Base-by-base conservation (phyloP, 2,113 vertebrate species). In the Mus pahari region DNA sequence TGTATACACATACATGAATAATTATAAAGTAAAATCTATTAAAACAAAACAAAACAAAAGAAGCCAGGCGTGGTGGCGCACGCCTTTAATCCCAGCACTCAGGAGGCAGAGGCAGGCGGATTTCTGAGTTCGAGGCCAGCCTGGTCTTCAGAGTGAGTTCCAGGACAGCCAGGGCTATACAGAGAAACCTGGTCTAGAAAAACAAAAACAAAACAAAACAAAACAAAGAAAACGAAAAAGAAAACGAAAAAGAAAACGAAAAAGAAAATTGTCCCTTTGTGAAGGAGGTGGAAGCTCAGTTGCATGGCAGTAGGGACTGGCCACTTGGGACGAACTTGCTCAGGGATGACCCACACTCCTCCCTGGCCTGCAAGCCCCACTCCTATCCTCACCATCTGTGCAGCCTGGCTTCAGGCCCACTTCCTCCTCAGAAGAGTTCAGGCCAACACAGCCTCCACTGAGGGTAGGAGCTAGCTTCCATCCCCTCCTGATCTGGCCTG, bases 381-480 rank as follows among this genome's bases (percentile, higher is more conserved):
- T 36, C 39, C 11, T 13, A 26, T 42, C 2, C 48, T 81, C 2
- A 26, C 26, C 12, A 22, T 22, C 36, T 60, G 50, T 12, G 24
- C 42, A 6, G 0, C 1, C 12, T 3, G 13, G 20, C 28, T 39
- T 33, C 48, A 1, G 64, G 2, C 31, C 48, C 74, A 16, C 48
- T 13, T 16, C 28, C 11, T 42, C 50, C 13, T 68, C 28, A 33
- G 11, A 16, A 12, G 42, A 68, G 58, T 42, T 82, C 74, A n/a
- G n/a, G 70, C 42, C 8, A 58, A 83, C 12, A 89, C 64, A 42
- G 79, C 19, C 5, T 68, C 75, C 6, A 3, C 60, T 53, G 26
- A 55, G 14, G 45, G 36, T 4, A 42, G 39, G 39, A 26, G 55
- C 70, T 16, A n/a, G 31, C 31, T 81, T 64, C 91, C 8, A 5